Conservation (phyloP, 1,140 invertebrate species). For the Leptonema lineaticorne region DNA sequence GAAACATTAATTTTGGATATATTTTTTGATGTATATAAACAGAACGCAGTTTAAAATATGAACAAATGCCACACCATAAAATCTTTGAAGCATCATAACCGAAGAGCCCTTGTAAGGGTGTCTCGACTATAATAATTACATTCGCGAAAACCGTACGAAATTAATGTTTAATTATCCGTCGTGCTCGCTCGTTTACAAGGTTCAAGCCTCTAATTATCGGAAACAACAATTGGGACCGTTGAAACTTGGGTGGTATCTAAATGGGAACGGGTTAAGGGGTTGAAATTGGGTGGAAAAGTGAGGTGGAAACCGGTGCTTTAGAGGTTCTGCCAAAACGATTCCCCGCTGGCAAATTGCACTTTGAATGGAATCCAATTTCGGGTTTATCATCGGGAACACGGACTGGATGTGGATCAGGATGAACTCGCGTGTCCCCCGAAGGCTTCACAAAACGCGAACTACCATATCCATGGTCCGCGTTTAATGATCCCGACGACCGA, state of each 20-base stretch:
- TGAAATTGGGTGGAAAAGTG: too few relatives aligned
- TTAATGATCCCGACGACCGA: conserved; percentile 13
- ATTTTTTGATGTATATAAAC: too few relatives aligned
- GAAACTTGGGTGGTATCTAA: too few relatives aligned
- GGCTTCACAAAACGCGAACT: conserved; percentile 3
- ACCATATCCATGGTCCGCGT: not conserved
- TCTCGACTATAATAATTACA: not conserved
- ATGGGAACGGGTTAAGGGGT: too few relatives aligned
- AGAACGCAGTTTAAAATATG: too few relatives aligned
- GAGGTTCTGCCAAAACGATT: conserved; percentile 33
- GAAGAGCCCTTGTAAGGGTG: not conserved
- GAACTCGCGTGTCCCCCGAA: not conserved
- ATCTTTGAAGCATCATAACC: too few relatives aligned
- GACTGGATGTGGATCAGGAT: not conserved
- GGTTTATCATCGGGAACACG: conserved; percentile 20
- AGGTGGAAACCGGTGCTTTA: conserved; percentile 31
- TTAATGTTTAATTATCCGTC: conserved; percentile 30
- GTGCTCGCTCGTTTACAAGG: conserved; percentile 13
- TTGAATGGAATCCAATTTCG: conserved; percentile 39
- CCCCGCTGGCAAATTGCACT: conserved; percentile 34
- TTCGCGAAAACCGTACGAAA: not conserved
- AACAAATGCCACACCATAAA: too few relatives aligned
- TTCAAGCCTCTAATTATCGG: conserved; percentile 34
- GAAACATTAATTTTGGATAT: too few relatives aligned
- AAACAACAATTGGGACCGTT: conserved; percentile 26